phyloP scores from a whole-genome alignment of 2,113 vertebrate species.

The Aplodontia rufa region DNA sequence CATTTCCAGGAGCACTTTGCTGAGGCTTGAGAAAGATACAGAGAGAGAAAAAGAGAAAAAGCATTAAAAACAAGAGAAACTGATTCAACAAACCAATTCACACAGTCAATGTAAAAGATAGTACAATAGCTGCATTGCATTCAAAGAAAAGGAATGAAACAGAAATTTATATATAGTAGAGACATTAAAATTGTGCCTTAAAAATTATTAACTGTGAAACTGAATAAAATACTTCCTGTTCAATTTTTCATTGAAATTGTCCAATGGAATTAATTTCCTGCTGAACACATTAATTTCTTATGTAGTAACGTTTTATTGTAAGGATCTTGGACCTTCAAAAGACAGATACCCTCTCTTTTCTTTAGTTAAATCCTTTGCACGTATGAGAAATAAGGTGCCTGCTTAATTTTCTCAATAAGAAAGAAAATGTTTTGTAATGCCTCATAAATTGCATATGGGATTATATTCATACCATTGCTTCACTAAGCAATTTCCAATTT shows the following conservation, averaged over 20 bases:
- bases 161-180: background rate
- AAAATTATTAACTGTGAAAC: slow-evolving; percentile 2
- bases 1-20: slow-evolving; percentile 68
- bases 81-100: background rate
- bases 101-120: background rate
- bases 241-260: background rate
- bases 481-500: background rate
- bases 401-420: background rate
- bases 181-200: background rate
- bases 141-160: background rate
- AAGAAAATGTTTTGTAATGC: background rate
- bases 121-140: background rate
- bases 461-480: background rate
- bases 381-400: background rate
- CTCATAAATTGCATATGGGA: background rate
- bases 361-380: background rate
- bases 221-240: background rate
- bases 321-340: background rate
- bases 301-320: background rate
- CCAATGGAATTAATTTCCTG: background rate
- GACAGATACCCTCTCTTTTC: background rate
- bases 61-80: background rate
- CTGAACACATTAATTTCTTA: background rate
- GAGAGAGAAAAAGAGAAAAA: background rate
- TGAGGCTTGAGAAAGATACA: slow-evolving; percentile 39